Evolutionary conservation across 2,888 invertebrate genomes (phyloP).

Genomic region (Pristionchus japonicus): DNA sequence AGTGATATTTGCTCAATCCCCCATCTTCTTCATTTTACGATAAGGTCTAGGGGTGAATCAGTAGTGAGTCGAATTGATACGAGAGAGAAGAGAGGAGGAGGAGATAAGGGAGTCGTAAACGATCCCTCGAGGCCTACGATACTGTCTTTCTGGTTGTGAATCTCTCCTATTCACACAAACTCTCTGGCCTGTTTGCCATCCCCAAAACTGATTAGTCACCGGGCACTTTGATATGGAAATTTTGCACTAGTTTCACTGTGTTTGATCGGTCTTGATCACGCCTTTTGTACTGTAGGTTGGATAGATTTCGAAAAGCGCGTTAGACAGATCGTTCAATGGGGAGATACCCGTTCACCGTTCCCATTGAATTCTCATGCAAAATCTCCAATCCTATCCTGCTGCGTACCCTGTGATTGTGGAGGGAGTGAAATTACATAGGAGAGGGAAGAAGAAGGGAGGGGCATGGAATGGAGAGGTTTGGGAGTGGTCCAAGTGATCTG

Average conservation of each 20-base stretch:
- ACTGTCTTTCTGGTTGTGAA: background rate
- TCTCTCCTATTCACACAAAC: background rate
- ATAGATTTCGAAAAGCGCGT: background rate
- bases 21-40: background rate
- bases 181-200: background rate
- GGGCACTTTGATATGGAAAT: constrained; percentile 15
- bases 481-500: constrained; percentile 4
- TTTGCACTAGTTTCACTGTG: background rate
- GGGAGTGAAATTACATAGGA: background rate
- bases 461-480: background rate
- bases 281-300: background rate
- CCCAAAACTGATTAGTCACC: background rate
- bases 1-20: constrained; percentile 13
- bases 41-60: background rate
- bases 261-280: background rate
- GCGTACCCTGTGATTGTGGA: background rate
- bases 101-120: constrained; percentile 35
- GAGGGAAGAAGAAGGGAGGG: background rate
- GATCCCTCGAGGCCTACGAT: background rate
- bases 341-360: constrained; percentile 6
- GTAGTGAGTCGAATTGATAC: background rate
- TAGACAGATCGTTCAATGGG: background rate
- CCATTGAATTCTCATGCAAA: constrained; percentile 23
- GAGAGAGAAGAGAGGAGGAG: constrained; percentile 23
- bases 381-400: no score